Conservation (phyloP, 92 coral and sea anemone species). For the Bergia puertoricense region DNA sequence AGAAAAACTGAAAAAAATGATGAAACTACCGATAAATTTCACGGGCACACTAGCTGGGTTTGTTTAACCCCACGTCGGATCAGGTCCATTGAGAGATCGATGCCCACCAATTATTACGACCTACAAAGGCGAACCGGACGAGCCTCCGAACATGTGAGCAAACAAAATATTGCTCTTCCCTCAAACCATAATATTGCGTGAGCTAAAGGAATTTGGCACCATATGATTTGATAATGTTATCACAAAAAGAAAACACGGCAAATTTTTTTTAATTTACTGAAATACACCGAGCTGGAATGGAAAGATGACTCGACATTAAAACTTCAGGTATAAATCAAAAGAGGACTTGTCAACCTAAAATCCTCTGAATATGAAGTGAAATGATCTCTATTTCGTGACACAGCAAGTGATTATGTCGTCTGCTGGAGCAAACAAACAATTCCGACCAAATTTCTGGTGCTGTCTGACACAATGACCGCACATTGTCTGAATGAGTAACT, state of each 20-base stretch:
- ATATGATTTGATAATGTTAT: constrained; percentile 1
- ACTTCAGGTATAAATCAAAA: neutral
- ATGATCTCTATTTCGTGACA: constrained; percentile 27
- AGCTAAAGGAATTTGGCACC: constrained; percentile 7
- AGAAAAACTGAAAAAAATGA: neutral
- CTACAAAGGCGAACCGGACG: neutral
- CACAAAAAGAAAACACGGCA: neutral
- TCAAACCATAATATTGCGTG: constrained; percentile 33
- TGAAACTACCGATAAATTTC: neutral
- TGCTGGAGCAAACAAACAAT: constrained; percentile 39
- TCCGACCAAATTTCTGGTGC: constrained; percentile 9
- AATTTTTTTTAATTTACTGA: neutral
- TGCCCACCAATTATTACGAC: neutral
- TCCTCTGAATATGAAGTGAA: neutral
- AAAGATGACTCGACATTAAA: neutral
- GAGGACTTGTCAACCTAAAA: neutral
- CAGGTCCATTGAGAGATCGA: neutral
- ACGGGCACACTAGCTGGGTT: neutral
- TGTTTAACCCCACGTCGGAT: neutral
- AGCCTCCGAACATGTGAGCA: constrained; percentile 12
- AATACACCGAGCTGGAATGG: neutral
- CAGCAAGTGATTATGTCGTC: constrained; percentile 17
- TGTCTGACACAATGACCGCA: constrained; percentile 23
- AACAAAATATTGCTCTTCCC: constrained; percentile 3
- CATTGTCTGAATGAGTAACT: constrained; percentile 31